Percentiles rank a stretch among this genome's conserved stretches.
Conservation (phyloP, 1,140 invertebrate genomes). For the Paracyclopina nana region DNA sequence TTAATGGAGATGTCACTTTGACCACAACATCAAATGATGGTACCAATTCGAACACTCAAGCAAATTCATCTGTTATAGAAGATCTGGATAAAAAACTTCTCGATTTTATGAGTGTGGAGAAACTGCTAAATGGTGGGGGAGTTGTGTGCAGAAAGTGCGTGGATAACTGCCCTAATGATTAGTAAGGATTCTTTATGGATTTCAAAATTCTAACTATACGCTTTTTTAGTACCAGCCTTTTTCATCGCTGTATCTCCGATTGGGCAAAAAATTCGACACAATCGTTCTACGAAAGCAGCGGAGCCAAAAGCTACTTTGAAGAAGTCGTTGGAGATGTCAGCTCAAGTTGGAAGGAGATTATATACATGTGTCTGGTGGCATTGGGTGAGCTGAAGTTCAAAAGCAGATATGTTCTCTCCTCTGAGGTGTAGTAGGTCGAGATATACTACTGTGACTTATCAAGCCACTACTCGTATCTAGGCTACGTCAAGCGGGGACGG, state of each 20-base stretch:
- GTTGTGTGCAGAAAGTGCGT: neutral
- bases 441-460: no score
- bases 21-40: no score
- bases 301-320: conserved; percentile 5
- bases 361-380: conserved; percentile 38
- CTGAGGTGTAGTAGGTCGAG: no score
- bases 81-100: no score
- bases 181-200: conserved; percentile 1
- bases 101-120: no score
- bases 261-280: neutral
- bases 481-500: no score
- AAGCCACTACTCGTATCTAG: no score
- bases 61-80: no score
- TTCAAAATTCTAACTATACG: neutral
- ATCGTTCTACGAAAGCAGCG: neutral
- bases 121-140: no score
- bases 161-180: neutral
- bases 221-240: neutral
- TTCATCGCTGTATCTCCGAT: neutral
- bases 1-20: no score
- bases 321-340: conserved; percentile 40
- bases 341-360: conserved; percentile 37
- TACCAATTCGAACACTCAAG: no score
- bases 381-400: conserved; percentile 40
- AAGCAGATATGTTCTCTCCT: no score